phyloP scores from a whole-genome alignment of 2,888 invertebrate genomes.

The Agelastica alni region DNA sequence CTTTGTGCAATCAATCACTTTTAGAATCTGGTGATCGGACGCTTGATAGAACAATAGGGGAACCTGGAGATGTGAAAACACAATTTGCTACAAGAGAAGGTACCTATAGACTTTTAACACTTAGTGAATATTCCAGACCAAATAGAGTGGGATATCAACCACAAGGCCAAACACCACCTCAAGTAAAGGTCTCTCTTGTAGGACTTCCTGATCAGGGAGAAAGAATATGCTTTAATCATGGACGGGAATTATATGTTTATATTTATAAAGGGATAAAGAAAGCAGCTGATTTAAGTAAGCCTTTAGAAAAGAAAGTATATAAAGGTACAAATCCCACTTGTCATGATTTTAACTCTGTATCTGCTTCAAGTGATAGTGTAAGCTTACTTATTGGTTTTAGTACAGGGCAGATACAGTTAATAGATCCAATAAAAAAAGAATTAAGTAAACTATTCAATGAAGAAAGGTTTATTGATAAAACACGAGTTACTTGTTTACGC shows the following conservation, averaged over 20 bases:
- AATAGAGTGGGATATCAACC: slow-evolving; percentile 81
- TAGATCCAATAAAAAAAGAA: slow-evolving; percentile 97
- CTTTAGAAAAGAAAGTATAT: slow-evolving; percentile 97
- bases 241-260: slow-evolving; percentile 96
- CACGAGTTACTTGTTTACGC: slow-evolving; percentile 92
- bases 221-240: slow-evolving; percentile 97
- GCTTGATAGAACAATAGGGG: slow-evolving; percentile 52
- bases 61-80: slow-evolving; percentile 85
- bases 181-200: slow-evolving; percentile 89
- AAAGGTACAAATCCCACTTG: slow-evolving; percentile 99
- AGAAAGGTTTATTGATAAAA: slow-evolving; percentile 94
- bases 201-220: slow-evolving; percentile 75
- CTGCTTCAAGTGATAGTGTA: slow-evolving; percentile 81
- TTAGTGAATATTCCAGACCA: slow-evolving; percentile 95
- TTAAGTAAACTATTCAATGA: slow-evolving; percentile 96
- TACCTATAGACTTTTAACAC: slow-evolving; percentile 92
- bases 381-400: slow-evolving; percentile 96
- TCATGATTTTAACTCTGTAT: slow-evolving; percentile 93
- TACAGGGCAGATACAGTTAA: slow-evolving; percentile 96
- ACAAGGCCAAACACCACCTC: slow-evolving; percentile 75
- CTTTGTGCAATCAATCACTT: slow-evolving; percentile 54
- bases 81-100: slow-evolving; percentile 98
- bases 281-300: slow-evolving; percentile 94
- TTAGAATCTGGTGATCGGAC: slow-evolving; percentile 55
- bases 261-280: slow-evolving; percentile 95